phyloP scores from a whole-genome alignment of 2,888 invertebrate genomes.

The Criorhina ranunculi region DNA sequence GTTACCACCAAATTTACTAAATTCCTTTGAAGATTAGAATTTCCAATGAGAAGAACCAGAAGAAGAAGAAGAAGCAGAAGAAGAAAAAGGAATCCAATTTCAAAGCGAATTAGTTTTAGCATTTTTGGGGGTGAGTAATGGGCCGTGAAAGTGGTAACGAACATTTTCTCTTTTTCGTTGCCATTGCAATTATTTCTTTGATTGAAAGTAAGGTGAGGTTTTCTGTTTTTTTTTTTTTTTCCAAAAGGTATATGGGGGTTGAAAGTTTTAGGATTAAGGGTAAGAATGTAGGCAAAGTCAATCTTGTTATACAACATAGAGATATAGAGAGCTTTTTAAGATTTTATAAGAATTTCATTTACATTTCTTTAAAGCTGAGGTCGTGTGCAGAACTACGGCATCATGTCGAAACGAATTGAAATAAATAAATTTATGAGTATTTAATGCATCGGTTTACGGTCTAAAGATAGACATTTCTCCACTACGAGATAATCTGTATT shows the following conservation, averaged over 20 bases:
- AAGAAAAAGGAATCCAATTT: constrained; percentile 63
- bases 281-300: not conserved
- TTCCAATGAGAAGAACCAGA: constrained; percentile 20
- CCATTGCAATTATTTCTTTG: constrained; percentile 61
- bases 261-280: not conserved
- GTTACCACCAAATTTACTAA: constrained; percentile 24
- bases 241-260: not conserved
- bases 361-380: not conserved
- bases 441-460: too few species aligned
- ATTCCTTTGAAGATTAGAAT: constrained; percentile 61
- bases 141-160: constrained; percentile 69
- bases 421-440: too few species aligned
- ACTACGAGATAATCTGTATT: too few species aligned
- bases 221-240: not conserved
- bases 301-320: not conserved
- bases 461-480: too few species aligned
- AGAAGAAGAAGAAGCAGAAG: not conserved
- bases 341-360: not conserved
- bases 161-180: constrained; percentile 32
- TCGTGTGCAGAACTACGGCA: not conserved
- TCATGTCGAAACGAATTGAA: too few species aligned
- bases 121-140: constrained; percentile 45
- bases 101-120: constrained; percentile 47
- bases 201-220: constrained; percentile 26
- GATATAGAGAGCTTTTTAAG: too few species aligned